phyloP scores from a whole-genome alignment of 2,888 invertebrate species.

The Drosophila fungiperda region DNA sequence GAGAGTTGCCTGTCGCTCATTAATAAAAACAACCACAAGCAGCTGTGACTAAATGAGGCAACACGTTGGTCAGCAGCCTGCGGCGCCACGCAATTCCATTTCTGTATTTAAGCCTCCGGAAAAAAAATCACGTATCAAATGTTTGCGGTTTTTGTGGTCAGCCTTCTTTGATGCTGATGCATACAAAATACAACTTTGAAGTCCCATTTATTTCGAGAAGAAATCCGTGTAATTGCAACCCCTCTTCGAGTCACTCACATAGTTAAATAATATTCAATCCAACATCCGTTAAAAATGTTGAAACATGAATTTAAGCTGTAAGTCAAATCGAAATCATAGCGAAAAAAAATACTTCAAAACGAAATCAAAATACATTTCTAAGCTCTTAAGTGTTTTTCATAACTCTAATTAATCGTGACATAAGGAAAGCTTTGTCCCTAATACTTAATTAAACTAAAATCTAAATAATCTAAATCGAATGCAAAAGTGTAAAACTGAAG shows the following conservation, averaged over 20 bases:
- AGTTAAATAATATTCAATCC: conserved; percentile 38
- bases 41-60: conserved; percentile 49
- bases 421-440: conserved; percentile 52
- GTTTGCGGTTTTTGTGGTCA: conserved; percentile 69
- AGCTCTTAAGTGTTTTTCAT: conserved; percentile 78
- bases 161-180: conserved; percentile 47
- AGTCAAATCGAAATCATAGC: conserved; percentile 38
- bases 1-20: conserved; percentile 37
- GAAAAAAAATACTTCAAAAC: conserved; percentile 53
- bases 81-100: conserved; percentile 4
- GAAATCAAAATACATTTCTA: conserved; percentile 79
- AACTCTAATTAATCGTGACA: conserved; percentile 47
- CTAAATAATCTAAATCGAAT: conserved; percentile 41
- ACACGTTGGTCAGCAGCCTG: conserved; percentile 35
- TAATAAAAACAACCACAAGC: conserved; percentile 69
- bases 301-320: conserved; percentile 34
- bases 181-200: conserved; percentile 31
- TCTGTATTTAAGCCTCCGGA: conserved; percentile 23
- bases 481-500: conserved; percentile 17
- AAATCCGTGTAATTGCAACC: conserved; percentile 27
- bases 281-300: conserved; percentile 36
- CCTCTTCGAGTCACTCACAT: conserved; percentile 28
- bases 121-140: conserved; percentile 74
- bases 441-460: conserved; percentile 40
- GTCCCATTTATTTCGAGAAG: conserved; percentile 13